A percentile compares a stretch with the other conserved stretches of the same genome.
These are phyloP conservation scores for Saguinus midas DNA, from an alignment of 2,113 vertebrate species.

Conservation along the genomic window DNA sequence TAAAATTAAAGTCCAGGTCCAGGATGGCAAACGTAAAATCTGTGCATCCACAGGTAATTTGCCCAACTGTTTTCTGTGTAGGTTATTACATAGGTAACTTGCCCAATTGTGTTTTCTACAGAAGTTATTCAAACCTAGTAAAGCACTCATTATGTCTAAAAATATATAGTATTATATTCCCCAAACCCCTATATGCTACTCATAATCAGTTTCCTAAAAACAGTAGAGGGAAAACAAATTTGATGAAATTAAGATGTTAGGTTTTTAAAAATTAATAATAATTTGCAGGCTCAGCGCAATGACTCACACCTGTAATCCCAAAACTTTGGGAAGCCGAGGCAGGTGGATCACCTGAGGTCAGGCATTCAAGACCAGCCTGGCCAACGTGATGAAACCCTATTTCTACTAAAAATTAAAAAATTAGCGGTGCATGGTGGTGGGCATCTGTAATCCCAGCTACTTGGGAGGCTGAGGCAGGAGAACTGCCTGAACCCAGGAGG, in stretches of 20 bases:
- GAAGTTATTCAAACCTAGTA: background rate
- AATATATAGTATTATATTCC: background rate
- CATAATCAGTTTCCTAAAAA: background rate
- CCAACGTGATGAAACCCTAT: no score
- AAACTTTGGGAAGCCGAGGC: no score
- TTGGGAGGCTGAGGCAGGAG: no score
- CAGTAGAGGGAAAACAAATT: background rate
- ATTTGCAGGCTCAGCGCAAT: no score
- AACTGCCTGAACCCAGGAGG: no score
- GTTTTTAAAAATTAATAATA: conserved; percentile 20
- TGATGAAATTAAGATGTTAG: background rate
- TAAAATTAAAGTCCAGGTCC: background rate
- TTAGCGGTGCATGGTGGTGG: no score
- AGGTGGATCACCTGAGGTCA: no score
- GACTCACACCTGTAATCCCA: no score
- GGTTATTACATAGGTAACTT: background rate
- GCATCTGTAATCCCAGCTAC: no score
- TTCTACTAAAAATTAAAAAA: no score
- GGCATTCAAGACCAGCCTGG: no score
- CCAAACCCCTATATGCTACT: background rate
- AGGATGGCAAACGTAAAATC: background rate
- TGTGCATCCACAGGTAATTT: conserved; percentile 1
- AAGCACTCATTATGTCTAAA: background rate
- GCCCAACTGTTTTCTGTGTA: background rate
- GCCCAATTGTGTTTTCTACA: background rate